Conservation (phyloP, 2,113 vertebrate genomes). For the Equus quagga region DNA sequence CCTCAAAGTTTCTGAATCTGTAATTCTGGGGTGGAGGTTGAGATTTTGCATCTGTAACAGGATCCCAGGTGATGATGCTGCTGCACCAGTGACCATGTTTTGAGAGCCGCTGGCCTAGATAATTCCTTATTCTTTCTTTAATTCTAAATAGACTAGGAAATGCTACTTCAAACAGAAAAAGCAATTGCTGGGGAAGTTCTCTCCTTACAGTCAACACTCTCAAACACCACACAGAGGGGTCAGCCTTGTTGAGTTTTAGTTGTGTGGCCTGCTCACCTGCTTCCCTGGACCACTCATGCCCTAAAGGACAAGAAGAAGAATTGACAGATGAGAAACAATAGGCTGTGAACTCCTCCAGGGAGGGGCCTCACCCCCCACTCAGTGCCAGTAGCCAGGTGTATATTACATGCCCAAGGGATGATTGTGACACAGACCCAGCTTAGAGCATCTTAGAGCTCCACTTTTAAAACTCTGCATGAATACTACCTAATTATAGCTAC, state of each 20-base stretch:
- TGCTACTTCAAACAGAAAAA: neutral
- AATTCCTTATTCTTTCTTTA: neutral
- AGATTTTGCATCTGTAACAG: neutral
- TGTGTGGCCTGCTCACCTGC: neutral
- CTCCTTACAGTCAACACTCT: neutral
- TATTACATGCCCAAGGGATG: neutral
- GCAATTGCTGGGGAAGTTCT: neutral
- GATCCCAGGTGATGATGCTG: too few relatives aligned
- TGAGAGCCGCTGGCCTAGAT: neutral
- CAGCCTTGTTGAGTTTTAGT: neutral
- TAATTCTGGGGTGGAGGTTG: neutral
- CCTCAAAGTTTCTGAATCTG: neutral
- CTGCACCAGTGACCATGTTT: neutral
- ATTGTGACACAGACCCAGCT: neutral
- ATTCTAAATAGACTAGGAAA: neutral
- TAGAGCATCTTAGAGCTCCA: neutral
- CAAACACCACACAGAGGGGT: neutral
- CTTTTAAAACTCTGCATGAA: neutral
- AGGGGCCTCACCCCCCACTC: too few relatives aligned
- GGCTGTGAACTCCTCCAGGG: neutral
- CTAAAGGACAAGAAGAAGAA: neutral
- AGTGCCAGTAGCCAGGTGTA: neutral
- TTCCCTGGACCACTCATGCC: neutral
- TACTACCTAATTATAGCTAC: neutral
- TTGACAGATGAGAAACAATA: neutral